Percentiles rank a stretch among this genome's conserved stretches.
Evolutionary conservation across 37 sponge, comb jelly and placozoan species (phyloP).

Genomic region (Ianthella basta): DNA sequence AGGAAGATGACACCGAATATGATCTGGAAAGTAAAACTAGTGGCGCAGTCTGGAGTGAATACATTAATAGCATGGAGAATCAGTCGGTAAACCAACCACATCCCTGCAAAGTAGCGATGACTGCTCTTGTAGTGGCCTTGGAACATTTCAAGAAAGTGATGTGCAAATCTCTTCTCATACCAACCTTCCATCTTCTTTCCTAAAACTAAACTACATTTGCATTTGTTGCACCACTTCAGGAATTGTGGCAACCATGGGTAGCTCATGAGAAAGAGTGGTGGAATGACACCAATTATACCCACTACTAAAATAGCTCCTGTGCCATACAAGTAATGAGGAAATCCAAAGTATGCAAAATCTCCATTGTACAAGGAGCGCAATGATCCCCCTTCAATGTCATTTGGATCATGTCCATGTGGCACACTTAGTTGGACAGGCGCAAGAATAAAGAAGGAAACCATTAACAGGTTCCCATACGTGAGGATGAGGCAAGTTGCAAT

Average conservation of each 20-base stretch:
- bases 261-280: constrained; percentile 13
- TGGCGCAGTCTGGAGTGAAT: background rate
- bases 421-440: background rate
- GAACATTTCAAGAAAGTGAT: background rate
- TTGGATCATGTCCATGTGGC: background rate
- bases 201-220: background rate
- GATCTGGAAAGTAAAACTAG: background rate
- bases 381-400: too few relatives aligned
- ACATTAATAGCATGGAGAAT: constrained; percentile 5
- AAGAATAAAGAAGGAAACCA: background rate
- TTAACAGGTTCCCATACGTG: background rate
- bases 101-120: background rate
- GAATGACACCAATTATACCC: background rate
- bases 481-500: background rate
- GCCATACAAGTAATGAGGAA: background rate
- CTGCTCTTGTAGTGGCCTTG: background rate
- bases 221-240: background rate
- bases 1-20: background rate
- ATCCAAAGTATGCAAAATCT: constrained; percentile 4
- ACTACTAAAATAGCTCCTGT: background rate
- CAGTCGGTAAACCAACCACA: constrained; percentile 15
- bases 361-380: background rate
- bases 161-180: background rate
- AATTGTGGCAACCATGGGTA: background rate
- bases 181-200: background rate